These are phyloP conservation scores for Nylanderia fulva DNA, from an alignment of 1,140 invertebrate genomes.

Conservation along the genomic window DNA sequence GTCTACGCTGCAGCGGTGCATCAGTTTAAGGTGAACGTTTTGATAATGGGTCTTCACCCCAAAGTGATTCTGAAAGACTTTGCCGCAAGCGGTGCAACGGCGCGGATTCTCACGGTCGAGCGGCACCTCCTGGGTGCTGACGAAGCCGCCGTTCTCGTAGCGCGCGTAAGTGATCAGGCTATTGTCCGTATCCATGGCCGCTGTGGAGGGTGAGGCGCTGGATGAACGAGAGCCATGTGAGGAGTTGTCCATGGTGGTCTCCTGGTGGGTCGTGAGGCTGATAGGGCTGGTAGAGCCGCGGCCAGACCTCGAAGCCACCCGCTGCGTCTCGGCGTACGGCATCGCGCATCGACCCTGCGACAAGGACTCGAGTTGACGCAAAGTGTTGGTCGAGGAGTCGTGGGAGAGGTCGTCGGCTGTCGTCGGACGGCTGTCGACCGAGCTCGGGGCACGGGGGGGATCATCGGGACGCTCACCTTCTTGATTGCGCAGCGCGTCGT, in stretches of 20 bases:
- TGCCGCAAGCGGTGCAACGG: slow-evolving; percentile 96
- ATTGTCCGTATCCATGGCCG: slow-evolving; percentile 85
- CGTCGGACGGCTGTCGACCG: slow-evolving; percentile 87
- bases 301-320: slow-evolving; percentile 84
- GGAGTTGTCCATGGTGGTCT: slow-evolving; percentile 83
- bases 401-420: slow-evolving; percentile 87
- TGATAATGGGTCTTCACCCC: slow-evolving; percentile 98
- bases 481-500: slow-evolving; percentile 79
- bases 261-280: slow-evolving; percentile 82
- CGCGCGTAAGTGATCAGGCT: slow-evolving; percentile 87
- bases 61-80: slow-evolving; percentile 97
- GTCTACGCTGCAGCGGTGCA: slow-evolving; percentile 98
- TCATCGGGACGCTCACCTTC: slow-evolving; percentile 85
- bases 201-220: slow-evolving; percentile 86
- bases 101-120: slow-evolving; percentile 93
- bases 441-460: slow-evolving; percentile 86
- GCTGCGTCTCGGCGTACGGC: slow-evolving; percentile 77
- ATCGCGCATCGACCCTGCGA: slow-evolving; percentile 89
- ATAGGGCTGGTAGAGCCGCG: slow-evolving; percentile 85
- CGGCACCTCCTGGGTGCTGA: slow-evolving; percentile 92
- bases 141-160: slow-evolving; percentile 91
- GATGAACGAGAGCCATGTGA: slow-evolving; percentile 85
- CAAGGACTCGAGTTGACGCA: slow-evolving; percentile 92
- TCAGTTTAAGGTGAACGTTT: slow-evolving; percentile 97
- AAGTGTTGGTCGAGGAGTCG: slow-evolving; percentile 89